Conservation (phyloP, 1,140 invertebrate genomes). For the Tribolium castaneum region DNA sequence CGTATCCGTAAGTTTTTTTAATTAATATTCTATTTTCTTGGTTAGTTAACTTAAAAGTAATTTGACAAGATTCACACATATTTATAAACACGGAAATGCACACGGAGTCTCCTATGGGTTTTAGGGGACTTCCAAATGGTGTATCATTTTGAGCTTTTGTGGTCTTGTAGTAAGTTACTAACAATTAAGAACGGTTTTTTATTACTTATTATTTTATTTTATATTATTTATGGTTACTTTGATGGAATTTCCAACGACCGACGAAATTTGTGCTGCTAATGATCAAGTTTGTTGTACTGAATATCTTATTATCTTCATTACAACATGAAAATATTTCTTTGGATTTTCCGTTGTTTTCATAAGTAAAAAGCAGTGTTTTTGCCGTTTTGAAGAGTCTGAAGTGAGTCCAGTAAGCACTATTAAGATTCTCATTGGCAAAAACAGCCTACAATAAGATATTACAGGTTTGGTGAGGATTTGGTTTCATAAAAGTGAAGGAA, state of each 20-base stretch:
- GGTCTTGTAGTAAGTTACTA: background rate
- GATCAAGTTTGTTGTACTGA: background rate
- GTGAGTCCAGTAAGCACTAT: background rate
- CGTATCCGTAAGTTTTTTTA: background rate
- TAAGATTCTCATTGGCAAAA: no score
- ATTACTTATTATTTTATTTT: background rate
- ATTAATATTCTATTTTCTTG: background rate
- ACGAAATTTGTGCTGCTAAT: background rate
- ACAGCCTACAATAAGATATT: no score
- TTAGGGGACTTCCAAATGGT: background rate
- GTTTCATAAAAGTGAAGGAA: no score
- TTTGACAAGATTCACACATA: background rate
- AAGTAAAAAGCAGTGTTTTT: background rate
- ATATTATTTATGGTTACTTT: background rate
- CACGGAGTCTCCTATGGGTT: background rate
- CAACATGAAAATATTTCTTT: background rate
- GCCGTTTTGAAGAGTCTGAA: background rate
- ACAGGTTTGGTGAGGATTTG: no score
- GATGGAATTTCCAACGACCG: slow-evolving; percentile 20
- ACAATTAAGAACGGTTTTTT: background rate
- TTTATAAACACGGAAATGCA: slow-evolving; percentile 3
- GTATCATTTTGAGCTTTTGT: background rate
- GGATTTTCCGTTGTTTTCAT: background rate
- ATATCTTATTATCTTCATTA: background rate
- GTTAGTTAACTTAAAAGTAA: background rate